Percentiles rank a stretch among this genome's conserved stretches.
These are phyloP conservation scores for Zaprionus camerounensis DNA, from an alignment of 1,140 invertebrate species.

Conservation along the genomic window DNA sequence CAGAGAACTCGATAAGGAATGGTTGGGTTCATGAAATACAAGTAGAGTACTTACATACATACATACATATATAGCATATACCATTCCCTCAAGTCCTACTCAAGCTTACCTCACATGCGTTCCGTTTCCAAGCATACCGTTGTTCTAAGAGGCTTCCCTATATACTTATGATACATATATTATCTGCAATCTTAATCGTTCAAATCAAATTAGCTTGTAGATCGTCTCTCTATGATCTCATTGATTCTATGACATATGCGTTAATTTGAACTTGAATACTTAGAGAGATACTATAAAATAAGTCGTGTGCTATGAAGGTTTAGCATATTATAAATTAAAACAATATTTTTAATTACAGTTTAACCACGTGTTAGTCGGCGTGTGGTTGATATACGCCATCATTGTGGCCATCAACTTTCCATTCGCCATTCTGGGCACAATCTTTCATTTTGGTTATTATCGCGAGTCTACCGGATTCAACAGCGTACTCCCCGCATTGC, in stretches of 20 bases:
- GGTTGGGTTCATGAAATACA: background rate
- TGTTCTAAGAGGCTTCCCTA: background rate
- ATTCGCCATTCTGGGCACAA: constrained; percentile 62
- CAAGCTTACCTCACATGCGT: background rate
- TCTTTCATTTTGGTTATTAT: constrained; percentile 72
- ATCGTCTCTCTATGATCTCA: background rate
- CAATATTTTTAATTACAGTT: constrained; percentile 30
- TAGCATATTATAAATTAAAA: background rate
- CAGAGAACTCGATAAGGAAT: background rate
- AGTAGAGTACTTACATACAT: background rate
- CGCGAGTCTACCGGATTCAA: constrained; percentile 51
- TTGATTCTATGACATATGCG: background rate
- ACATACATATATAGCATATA: too few relatives aligned
- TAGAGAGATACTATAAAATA: background rate
- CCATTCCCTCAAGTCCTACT: background rate
- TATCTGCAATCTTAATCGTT: background rate
- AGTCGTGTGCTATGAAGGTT: background rate
- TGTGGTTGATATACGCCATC: constrained; percentile 62
- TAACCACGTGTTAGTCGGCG: constrained; percentile 47
- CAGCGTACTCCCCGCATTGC: constrained; percentile 51
- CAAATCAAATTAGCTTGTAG: background rate
- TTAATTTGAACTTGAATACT: background rate
- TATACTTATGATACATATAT: background rate
- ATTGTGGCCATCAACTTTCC: constrained; percentile 60
- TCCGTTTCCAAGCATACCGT: background rate